These are phyloP conservation scores for Pygmarrhopalites habei DNA, from an alignment of 1,140 invertebrate genomes.

Conservation along the genomic window DNA sequence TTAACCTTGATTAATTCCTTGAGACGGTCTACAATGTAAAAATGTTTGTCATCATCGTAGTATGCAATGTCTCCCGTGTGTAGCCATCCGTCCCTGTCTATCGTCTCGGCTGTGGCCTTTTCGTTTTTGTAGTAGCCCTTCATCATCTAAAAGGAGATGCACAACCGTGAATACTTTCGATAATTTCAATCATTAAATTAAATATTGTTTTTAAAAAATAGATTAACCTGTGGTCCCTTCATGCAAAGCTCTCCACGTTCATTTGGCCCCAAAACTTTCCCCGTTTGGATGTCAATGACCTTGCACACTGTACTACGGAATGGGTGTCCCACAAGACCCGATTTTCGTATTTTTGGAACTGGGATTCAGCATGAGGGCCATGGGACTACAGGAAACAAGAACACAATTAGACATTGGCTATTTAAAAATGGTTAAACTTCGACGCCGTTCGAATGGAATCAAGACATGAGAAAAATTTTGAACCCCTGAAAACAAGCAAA, in stretches of 20 bases:
- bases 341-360: slow-evolving; percentile 2
- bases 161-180: too few species aligned
- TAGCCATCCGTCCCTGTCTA: slow-evolving; percentile 65
- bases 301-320: slow-evolving; percentile 40
- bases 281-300: slow-evolving; percentile 43
- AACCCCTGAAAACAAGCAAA: too few species aligned
- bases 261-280: slow-evolving; percentile 42
- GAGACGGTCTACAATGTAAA: slow-evolving; percentile 72
- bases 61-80: slow-evolving; percentile 60
- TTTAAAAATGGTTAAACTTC: too few species aligned
- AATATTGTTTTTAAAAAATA: too few species aligned
- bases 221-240: slow-evolving; percentile 50
- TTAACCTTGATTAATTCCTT: slow-evolving; percentile 89
- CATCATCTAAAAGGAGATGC: too few species aligned
- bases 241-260: slow-evolving; percentile 48
- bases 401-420: too few species aligned
- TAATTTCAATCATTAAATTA: too few species aligned
- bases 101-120: slow-evolving; percentile 60
- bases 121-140: slow-evolving; percentile 43
- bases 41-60: slow-evolving; percentile 52
- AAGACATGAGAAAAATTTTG: too few species aligned
- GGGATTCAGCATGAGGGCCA: slow-evolving; percentile 14
- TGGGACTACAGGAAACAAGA: too few species aligned
- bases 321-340: slow-evolving; percentile 30
- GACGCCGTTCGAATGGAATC: too few species aligned